Evolutionary conservation across 2,888 invertebrate genomes (phyloP), one percentile per base, ranked within the genome.

Genomic region (Tenthredo scrophulariae): DNA sequence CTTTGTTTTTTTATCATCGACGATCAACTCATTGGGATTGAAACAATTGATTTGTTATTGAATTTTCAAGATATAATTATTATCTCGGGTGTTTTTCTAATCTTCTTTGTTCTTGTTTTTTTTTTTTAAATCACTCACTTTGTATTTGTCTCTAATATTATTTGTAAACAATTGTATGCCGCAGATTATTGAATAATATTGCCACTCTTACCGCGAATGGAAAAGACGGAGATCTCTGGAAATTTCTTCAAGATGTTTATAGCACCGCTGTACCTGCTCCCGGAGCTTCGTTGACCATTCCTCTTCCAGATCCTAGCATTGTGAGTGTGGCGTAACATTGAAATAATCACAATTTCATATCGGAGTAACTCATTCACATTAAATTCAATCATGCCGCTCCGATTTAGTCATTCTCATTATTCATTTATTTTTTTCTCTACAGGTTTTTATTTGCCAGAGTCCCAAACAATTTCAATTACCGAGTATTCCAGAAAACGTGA

Each of bases 401-500:
- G n/a, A n/a, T n/a, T n/a, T n/a, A 15, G 26, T 26, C 0, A 62
- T 26, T 22, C 37, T 29, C 29, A 9, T 22, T 29, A 33, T 80
- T 91, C 92, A 37, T 37, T 37, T 37, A 7, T 6, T 37, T 37
- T 37, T 37, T 0, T 37, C 37, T 88, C 96, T 96, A 88, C 94
- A 98, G 96, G 95, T 96, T 91, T 98, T 98, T 91, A 95, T 95
- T 88, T 96, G 97, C 89, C 96, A 96, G 91, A 96, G 97, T 89
- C 98, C 98, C 43, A 96, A 96, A 92, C 96, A 97, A 90, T 96
- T 96, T 89, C 96, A 97, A 92, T 94, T 99, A 89, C 99, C 99
- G 29, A 98, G 97, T 93, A 98, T 99, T 94, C 98, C 98, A 84
- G 97, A 98, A 94, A 99, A 98, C 95, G 99, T 98, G 94, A 96